Percentiles rank a stretch among this genome's conserved stretches.
These are phyloP conservation scores for Pemphigus obesinymphae DNA, from an alignment of 1,140 invertebrate species.

Conservation along the genomic window DNA sequence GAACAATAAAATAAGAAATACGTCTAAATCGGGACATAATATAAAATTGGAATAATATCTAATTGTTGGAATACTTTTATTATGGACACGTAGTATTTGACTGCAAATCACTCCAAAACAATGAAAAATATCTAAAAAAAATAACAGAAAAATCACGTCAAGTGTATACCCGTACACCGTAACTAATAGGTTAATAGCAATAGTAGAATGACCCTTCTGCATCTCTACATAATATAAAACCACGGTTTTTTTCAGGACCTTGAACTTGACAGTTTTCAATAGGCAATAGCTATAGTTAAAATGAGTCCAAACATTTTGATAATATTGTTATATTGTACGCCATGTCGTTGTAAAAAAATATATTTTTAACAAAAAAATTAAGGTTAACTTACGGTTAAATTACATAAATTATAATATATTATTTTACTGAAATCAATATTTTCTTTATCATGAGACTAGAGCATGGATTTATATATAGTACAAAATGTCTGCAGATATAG, in stretches of 20 bases:
- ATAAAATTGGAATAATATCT: slow-evolving; percentile 19
- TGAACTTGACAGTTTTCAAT: slow-evolving; percentile 5
- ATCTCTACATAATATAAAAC: slow-evolving; percentile 8
- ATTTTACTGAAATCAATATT: no score
- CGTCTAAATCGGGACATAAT: not conserved
- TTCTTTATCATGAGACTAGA: no score
- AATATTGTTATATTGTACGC: no score
- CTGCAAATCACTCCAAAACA: slow-evolving; percentile 22
- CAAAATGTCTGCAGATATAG: no score
- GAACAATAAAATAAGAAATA: not conserved
- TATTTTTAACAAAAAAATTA: no score
- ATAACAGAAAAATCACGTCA: slow-evolving; percentile 18
- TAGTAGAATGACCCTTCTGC: slow-evolving; percentile 31
- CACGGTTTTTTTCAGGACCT: slow-evolving; percentile 1
- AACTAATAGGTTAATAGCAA: slow-evolving; percentile 37
- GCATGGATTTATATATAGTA: no score
- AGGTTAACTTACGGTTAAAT: no score
- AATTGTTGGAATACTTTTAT: slow-evolving; percentile 31
- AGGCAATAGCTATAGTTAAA: not conserved
- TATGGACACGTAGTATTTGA: slow-evolving; percentile 19
- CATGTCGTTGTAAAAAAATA: no score
- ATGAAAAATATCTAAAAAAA: slow-evolving; percentile 25
- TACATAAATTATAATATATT: no score
- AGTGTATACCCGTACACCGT: slow-evolving; percentile 14
- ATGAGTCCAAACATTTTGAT: not conserved